Conservation (phyloP, 2,888 invertebrate species). For the Clivina fossor region DNA sequence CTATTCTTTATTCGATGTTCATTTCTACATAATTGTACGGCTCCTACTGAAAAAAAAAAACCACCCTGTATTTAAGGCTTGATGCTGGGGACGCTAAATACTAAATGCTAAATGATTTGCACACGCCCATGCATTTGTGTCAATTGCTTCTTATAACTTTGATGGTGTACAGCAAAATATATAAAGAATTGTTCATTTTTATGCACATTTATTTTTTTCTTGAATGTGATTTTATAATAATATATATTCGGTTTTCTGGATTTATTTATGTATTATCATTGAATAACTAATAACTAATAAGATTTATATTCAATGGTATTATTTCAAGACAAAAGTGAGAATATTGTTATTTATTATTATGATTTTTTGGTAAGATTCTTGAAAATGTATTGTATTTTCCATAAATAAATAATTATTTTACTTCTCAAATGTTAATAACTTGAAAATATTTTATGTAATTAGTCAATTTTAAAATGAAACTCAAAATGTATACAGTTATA, state of each 20-base stretch:
- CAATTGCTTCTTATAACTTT: conserved; percentile 27
- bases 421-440: no score
- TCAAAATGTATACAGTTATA: no score
- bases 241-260: neutral
- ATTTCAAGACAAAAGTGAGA: neutral
- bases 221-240: neutral
- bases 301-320: no score
- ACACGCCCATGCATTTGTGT: conserved; percentile 18
- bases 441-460: no score
- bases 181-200: neutral
- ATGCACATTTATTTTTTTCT: no score
- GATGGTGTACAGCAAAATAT: neutral
- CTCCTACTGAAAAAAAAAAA: conserved; percentile 17
- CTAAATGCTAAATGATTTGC: conserved; percentile 19
- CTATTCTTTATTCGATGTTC: conserved; percentile 1
- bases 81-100: conserved; percentile 5
- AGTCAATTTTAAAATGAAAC: no score
- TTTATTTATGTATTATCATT: neutral
- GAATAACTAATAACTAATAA: no score
- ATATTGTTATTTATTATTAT: neutral
- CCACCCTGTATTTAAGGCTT: neutral
- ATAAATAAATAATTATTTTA: neutral
- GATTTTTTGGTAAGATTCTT: no score
- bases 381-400: neutral
- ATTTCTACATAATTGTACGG: conserved; percentile 3